Evolutionary conservation across 1,140 invertebrate genomes (phyloP), one percentile per base, ranked within the genome.

Genomic region (Saxidomus purpurata): DNA sequence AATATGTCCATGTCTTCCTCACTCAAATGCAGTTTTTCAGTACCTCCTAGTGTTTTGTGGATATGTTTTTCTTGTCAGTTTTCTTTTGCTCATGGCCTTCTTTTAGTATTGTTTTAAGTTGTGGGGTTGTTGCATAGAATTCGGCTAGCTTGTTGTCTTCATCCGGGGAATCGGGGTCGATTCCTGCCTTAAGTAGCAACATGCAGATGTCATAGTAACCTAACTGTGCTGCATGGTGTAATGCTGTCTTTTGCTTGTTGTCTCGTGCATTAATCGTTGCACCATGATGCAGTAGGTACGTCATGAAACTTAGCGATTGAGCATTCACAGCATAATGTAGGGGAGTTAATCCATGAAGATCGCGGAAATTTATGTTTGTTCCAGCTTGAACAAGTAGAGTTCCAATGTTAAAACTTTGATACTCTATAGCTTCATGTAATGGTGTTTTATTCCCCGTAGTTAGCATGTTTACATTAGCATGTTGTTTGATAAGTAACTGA

Each of bases 401-500:
- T 28, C 91, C 92, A 3, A 93, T 85, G 22, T 92, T 85, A 28
- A 89, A 90, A 63, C 92, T 89, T 17, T 90, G 86, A 22, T 85
- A 77, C 43, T 92, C 91, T 11, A 93, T 92, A 3, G 94, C 94
- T 43, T 92, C 90, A 69, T 94, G 93, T 69, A 95, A 79, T 1
- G 94, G 90, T 22, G 94, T 94, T 89, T 93, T 94, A 79, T 94
- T 94, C 11, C 89, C 89, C 15, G 82, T 90, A 15, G 93, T 92
- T 0, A 94, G 74, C 84, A 91, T 91, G 82, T 98, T 96, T 2
- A 97, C 97, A 76, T 97, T 97, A 0, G 97, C 97, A 95, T 98
- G 96, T 89, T 98, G 96, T 13, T 99, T 96, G 52, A 99, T 95
- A 28, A 98, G 94, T 69, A 98, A 97, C n/a, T 98, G 96, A 15